phyloP scores from a whole-genome alignment of 2,888 invertebrate species.

The Morpho deidamia region DNA sequence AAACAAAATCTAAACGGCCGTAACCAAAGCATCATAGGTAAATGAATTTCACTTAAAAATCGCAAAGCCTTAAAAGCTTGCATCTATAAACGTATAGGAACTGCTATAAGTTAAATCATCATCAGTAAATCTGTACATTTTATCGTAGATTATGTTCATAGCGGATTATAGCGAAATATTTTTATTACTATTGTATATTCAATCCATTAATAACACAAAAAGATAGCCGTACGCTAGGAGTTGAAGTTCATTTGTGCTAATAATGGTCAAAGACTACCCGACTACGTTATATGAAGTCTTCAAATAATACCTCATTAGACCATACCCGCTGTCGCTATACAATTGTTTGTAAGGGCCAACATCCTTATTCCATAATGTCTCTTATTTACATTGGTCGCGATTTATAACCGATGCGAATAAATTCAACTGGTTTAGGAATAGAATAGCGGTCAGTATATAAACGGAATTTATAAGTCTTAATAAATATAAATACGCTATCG shows the following conservation, averaged over 20 bases:
- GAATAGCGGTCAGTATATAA: background rate
- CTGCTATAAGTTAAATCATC: too few species aligned
- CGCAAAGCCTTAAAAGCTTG: too few species aligned
- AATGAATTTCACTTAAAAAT: too few species aligned
- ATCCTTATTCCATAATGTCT: slow-evolving; percentile 10
- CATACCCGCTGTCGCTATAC: slow-evolving; percentile 50
- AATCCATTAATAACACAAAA: slow-evolving; percentile 5
- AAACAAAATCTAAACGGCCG: too few species aligned
- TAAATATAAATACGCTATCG: background rate
- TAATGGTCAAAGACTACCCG: slow-evolving; percentile 1
- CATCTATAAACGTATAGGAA: too few species aligned
- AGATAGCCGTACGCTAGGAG: background rate
- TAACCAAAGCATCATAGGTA: too few species aligned
- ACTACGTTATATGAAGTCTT: slow-evolving; percentile 40
- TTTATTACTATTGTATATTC: background rate
- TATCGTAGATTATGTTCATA: too few species aligned
- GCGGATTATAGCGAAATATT: too few species aligned
- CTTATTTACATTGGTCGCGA: slow-evolving; percentile 1
- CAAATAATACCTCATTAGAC: slow-evolving; percentile 70
- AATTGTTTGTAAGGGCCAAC: slow-evolving; percentile 41
- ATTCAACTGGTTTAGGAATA: slow-evolving; percentile 7
- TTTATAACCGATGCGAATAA: slow-evolving; percentile 6
- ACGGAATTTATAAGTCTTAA: background rate
- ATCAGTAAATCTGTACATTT: too few species aligned
- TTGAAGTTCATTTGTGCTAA: slow-evolving; percentile 23